Percentiles rank a stretch among this genome's conserved stretches.
Conservation (phyloP, 2,888 invertebrate species). For the Erpobdella octoculata region DNA sequence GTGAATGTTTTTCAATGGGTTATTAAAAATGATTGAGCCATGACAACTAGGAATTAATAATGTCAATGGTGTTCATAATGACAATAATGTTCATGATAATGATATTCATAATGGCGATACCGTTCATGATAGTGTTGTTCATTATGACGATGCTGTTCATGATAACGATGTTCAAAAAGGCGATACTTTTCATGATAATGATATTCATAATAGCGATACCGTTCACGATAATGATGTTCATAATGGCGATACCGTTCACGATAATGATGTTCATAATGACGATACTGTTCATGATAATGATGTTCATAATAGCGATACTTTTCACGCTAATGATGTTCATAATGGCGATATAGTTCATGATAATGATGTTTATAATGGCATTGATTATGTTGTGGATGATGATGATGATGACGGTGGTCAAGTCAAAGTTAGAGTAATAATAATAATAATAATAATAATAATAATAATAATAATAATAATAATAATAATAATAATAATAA, state of each 20-base stretch:
- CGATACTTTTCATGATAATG: constrained; percentile 18
- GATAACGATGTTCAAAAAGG: background rate
- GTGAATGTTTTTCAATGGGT: too few species aligned
- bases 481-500: too few species aligned
- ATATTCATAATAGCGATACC: constrained; percentile 17
- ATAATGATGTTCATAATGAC: constrained; percentile 8
- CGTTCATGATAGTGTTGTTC: constrained; percentile 1
- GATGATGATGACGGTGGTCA: too few species aligned
- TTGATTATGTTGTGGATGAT: too few species aligned
- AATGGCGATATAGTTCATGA: background rate
- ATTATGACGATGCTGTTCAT: background rate
- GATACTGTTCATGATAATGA: background rate
- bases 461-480: too few species aligned
- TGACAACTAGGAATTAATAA: background rate
- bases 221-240: constrained; percentile 20
- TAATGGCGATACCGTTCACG: constrained; percentile 14
- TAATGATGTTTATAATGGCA: constrained; percentile 10
- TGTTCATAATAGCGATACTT: background rate
- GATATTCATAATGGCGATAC: background rate
- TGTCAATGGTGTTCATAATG: background rate
- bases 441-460: too few species aligned
- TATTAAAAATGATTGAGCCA: too few species aligned
- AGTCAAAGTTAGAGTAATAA: too few species aligned
- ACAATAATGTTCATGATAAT: constrained; percentile 20
- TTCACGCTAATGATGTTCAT: background rate